Percentiles rank a stretch among this genome's conserved stretches.
These are phyloP conservation scores for Microctonus aethiopoides DNA, from an alignment of 2,888 invertebrate genomes.

Conservation along the genomic window DNA sequence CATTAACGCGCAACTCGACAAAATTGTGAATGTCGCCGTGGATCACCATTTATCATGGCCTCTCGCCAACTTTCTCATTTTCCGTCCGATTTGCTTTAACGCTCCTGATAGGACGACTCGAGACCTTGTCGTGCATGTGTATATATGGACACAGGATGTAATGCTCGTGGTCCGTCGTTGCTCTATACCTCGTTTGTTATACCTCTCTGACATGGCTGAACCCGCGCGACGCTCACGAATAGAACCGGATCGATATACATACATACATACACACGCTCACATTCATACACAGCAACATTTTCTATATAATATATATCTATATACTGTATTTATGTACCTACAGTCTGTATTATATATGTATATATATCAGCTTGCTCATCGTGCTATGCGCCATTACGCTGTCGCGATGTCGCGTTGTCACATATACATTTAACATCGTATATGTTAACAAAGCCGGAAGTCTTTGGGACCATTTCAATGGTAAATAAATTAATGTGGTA, in stretches of 20 bases:
- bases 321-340: background rate
- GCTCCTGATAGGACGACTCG: slow-evolving; percentile 19
- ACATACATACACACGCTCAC: background rate
- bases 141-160: background rate
- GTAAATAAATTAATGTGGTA: slow-evolving; percentile 18
- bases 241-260: slow-evolving; percentile 22
- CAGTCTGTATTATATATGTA: slow-evolving; percentile 13
- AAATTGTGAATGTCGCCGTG: slow-evolving; percentile 34
- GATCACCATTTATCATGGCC: slow-evolving; percentile 65
- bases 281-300: too few species aligned
- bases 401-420: slow-evolving; percentile 33
- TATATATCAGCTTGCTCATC: slow-evolving; percentile 15
- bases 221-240: slow-evolving; percentile 4
- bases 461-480: slow-evolving; percentile 23
- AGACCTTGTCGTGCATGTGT: slow-evolving; percentile 11
- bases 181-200: slow-evolving; percentile 19
- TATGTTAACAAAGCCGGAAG: slow-evolving; percentile 41
- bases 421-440: slow-evolving; percentile 1
- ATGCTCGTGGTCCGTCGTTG: background rate
- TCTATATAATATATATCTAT: too few species aligned
- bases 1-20: background rate
- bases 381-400: slow-evolving; percentile 13
- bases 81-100: slow-evolving; percentile 64
- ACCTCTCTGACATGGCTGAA: background rate
- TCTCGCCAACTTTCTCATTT: slow-evolving; percentile 65